Evolutionary conservation across 2,797 vertebrate genomes (phyloP), one percentile per base, ranked within the genome.

Genomic region (Echeneis naucrates): DNA sequence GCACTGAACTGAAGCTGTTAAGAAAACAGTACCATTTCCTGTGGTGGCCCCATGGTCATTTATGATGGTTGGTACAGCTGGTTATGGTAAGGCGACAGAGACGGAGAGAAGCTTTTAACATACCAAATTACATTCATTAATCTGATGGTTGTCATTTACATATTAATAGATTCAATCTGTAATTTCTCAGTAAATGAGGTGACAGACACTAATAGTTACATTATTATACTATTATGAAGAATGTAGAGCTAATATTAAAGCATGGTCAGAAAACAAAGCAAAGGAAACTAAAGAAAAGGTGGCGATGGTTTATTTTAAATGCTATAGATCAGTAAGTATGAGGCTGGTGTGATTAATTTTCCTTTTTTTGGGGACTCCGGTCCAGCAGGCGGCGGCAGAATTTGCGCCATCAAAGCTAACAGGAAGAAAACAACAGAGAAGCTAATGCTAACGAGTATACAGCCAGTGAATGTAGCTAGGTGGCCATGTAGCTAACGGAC

Each of bases 361-460:
- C 1, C 1, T 54, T 2, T 17, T 2, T 6, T 14, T 38, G 14
- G 30, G 30, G 0, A 8, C 21, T 67, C 60, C 73, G 1, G 38
- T 26, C 75, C 90, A 81, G 13, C 0, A 11, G 86, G 80, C 0
- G 87, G 82, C 86, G 58, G 1, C 69, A 65, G 4, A 21, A 44
- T 17, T 10, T 32, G 55, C 32, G 21, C 4, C 2, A 1, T 3
- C 11, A 33, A 30, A 11, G 32, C 17, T 51, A 16, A 54, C 54
- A 51, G 65, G 78, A 87, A 78, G 73, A 71, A 82, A 75, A 75
- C 72, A 74, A 47, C 73, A 50, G 45, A 47, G 56, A 42, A 35
- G 84, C 83, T 85, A 81, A 85, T 72, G 86, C 88, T 86, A 88
- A 73, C 50, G 68, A 40, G 4, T 26, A 26, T 13, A 68, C 44